Percentiles rank a stretch among this genome's conserved stretches.
Evolutionary conservation across 2,113 vertebrate species (phyloP).

Genomic region (human): GRCh38 chr1:29984501-29985000

Average conservation of each 20-base stretch:
- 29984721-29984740: not conserved
- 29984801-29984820: fast-evolving
- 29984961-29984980: not conserved
- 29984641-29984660: no score
- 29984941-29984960: not conserved
- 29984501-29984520: not conserved
- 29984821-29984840: not conserved
- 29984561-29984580: no score
- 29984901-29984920: not conserved
- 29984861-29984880: not conserved
- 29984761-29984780: not conserved
- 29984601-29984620: not conserved
- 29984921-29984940: not conserved
- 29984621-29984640: not conserved
- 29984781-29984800: not conserved
- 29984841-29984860: not conserved
- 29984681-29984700: not conserved
- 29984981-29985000: not conserved
- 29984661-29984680: not conserved
- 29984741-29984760: not conserved
- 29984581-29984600: no score
- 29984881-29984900: not conserved
- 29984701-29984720: not conserved
- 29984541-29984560: not conserved
- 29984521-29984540: not conserved